Conservation (phyloP, 2,113 vertebrate species). For the Camelus bactrianus region DNA sequence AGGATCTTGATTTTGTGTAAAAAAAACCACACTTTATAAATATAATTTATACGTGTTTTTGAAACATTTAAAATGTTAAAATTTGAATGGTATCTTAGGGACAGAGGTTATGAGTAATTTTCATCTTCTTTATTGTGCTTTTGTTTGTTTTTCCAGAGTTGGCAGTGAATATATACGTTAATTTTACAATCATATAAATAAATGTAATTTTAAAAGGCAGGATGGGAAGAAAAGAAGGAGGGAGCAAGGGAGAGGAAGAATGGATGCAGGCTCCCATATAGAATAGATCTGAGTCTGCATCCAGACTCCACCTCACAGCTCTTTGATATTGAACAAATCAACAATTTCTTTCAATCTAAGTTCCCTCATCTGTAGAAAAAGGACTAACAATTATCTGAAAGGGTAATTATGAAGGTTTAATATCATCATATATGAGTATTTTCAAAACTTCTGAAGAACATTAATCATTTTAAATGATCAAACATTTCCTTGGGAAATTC, state of each 20-base stretch:
- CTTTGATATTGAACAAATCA: not conserved
- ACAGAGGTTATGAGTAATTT: not conserved
- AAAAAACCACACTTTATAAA: not conserved
- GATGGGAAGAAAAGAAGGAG: not conserved
- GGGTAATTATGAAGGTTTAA: not conserved
- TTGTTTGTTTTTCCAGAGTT: not conserved
- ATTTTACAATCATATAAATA: not conserved
- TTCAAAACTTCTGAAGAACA: slow-evolving; percentile 28
- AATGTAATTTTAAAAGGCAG: not conserved
- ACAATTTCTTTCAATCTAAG: not conserved
- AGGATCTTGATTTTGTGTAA: not conserved
- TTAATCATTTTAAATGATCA: slow-evolving; percentile 8
- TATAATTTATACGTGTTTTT: too few relatives aligned
- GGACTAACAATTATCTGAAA: not conserved
- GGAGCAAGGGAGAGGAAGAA: not conserved
- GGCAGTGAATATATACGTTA: not conserved
- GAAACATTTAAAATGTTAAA: not conserved
- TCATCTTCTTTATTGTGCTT: not conserved
- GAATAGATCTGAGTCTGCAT: not conserved
- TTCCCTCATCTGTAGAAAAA: slow-evolving; percentile 40
- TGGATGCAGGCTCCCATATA: not conserved
- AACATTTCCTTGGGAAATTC: not conserved
- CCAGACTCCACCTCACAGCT: not conserved
- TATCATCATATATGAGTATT: not conserved
- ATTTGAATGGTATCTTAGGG: not conserved